Evolutionary conservation across 2,888 invertebrate genomes (phyloP).

Genomic region (Busseola fusca): DNA sequence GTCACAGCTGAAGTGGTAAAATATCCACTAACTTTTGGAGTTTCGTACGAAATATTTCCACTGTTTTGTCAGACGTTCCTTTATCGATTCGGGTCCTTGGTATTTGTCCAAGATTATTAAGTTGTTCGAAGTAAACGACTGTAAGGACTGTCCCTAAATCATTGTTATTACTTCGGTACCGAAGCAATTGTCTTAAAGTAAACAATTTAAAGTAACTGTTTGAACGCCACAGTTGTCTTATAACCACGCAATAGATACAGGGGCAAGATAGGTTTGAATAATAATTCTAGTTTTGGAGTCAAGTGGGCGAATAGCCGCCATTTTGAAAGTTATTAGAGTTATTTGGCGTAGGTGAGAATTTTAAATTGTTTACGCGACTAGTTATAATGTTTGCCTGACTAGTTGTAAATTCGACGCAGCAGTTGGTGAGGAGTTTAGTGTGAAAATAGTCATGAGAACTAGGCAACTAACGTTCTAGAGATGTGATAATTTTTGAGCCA

Average conservation of each 20-base stretch:
- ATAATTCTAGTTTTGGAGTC: constrained; percentile 69
- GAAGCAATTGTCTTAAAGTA: constrained; percentile 18
- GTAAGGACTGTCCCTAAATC: constrained; percentile 9
- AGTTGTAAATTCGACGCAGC: constrained; percentile 18
- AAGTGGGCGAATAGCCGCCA: constrained; percentile 83
- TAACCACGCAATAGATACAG: constrained; percentile 51
- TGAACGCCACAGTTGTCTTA: constrained; percentile 37
- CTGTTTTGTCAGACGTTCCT: constrained; percentile 2
- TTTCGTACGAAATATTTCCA: neutral
- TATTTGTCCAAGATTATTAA: constrained; percentile 22
- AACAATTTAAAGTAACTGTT: constrained; percentile 24
- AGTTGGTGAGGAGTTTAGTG: constrained; percentile 18
- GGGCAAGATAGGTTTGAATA: constrained; percentile 65
- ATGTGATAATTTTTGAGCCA: constrained; percentile 12
- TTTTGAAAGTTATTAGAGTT: constrained; percentile 79
- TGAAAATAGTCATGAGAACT: constrained; percentile 18
- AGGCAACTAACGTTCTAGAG: neutral
- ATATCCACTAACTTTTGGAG: neutral
- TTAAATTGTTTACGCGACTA: constrained; percentile 68
- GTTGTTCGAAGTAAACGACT: constrained; percentile 5
- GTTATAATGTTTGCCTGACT: constrained; percentile 44
- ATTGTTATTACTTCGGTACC: constrained; percentile 9
- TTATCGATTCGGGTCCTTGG: neutral
- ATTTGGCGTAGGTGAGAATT: constrained; percentile 81
- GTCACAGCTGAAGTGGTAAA: neutral